Evolutionary conservation across 2,888 invertebrate species (phyloP).

Genomic region (Epirrita christyi): DNA sequence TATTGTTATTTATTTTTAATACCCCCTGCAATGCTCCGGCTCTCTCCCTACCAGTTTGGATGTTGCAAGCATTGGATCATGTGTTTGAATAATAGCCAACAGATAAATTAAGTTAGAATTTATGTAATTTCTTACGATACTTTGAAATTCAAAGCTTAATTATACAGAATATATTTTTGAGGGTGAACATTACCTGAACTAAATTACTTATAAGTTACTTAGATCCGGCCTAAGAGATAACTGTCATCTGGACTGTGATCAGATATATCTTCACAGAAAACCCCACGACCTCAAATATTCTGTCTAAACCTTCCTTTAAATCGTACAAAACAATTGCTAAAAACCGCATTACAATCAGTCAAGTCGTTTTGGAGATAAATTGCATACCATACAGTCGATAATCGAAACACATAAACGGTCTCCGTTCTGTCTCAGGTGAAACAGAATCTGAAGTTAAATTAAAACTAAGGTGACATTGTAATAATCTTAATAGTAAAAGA

Average conservation of each 20-base stretch:
- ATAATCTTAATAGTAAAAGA: no score
- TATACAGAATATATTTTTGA: no score
- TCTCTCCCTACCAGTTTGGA: slow-evolving; percentile 28
- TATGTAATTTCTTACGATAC: not conserved
- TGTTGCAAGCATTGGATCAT: slow-evolving; percentile 24
- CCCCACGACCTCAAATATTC: no score
- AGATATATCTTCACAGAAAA: no score
- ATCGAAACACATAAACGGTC: not conserved
- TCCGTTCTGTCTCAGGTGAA: not conserved
- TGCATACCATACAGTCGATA: not conserved
- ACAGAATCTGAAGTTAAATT: no score
- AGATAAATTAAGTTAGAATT: not conserved
- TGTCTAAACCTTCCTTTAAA: no score
- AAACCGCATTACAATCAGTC: not conserved
- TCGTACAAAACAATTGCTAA: not conserved
- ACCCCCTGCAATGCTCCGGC: slow-evolving; percentile 28
- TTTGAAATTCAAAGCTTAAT: no score
- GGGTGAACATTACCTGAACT: no score
- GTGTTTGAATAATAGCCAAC: not conserved
- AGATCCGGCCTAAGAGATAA: no score
- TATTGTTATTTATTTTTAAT: slow-evolving; percentile 47
- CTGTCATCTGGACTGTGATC: no score
- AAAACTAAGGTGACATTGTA: no score
- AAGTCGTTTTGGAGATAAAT: not conserved
- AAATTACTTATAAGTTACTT: no score